phyloP scores from a whole-genome alignment of 1,140 invertebrate genomes.

The Coptotermes formosanus region DNA sequence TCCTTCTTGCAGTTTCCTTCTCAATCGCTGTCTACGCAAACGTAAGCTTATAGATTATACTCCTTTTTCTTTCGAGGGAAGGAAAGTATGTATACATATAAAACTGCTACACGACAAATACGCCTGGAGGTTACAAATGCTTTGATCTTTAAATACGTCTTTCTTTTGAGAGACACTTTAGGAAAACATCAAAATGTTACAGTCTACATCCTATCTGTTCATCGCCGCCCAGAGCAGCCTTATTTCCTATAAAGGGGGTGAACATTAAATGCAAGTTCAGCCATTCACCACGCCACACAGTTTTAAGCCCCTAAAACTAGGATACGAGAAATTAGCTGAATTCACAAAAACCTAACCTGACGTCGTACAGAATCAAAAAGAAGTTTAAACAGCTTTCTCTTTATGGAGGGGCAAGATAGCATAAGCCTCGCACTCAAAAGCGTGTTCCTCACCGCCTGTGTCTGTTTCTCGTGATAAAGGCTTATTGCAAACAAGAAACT shows the following conservation, averaged over 20 bases:
- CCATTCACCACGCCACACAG: neutral
- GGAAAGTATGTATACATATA: neutral
- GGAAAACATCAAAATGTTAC: neutral
- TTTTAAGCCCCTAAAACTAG: neutral
- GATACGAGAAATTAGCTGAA: constrained; percentile 16
- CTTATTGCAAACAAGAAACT: constrained; percentile 4
- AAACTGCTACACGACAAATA: neutral
- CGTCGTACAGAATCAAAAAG: neutral
- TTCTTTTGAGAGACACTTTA: constrained; percentile 1
- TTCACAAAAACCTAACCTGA: neutral
- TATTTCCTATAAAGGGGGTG: neutral
- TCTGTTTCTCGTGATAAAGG: neutral
- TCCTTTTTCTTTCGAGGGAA: neutral
- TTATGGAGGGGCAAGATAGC: neutral
- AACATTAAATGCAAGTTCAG: constrained; percentile 1
- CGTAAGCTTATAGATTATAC: neutral
- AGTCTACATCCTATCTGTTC: neutral
- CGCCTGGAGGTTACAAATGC: neutral
- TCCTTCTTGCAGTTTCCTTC: neutral
- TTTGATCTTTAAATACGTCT: constrained; percentile 10
- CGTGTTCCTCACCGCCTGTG: neutral
- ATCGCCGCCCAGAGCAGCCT: neutral
- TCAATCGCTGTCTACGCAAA: neutral
- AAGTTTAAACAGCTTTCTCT: neutral
- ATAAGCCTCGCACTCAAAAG: neutral